Base-by-base conservation (phyloP, 2,113 vertebrate genomes). In the Serinus canaria region DNA sequence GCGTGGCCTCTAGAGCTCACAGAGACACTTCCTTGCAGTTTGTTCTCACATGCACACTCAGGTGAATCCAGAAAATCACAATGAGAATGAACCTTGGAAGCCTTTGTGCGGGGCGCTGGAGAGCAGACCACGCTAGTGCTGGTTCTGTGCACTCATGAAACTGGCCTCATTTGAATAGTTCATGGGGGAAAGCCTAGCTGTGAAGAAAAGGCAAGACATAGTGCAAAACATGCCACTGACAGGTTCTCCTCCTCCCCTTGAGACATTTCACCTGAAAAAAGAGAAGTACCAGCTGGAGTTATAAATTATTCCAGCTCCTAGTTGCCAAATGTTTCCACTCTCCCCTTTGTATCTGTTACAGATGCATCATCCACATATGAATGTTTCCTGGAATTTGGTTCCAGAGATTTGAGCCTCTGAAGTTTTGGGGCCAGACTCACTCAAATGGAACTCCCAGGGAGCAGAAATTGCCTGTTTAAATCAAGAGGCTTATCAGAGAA, bases 381-480 rank as follows among this genome's bases (percentile, higher is more conserved):
- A 88, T 53, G 80, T 95, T 96, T 95, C 92, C 94, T 94, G 96
- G 91, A 95, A 96, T 91, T 86, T 91, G 24, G 44, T 97, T 97
- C 77, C 85, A 95, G 93, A 91, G 89, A 94, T 96, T 96, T 88
- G 80, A 97, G 91, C 69, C 73, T 96, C 83, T 86, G 85, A 95
- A 95, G 94, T 86, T 95, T 83, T 93, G 83, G 69, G 82, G 77
- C 90, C 95, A 97, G 90, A 63, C 55, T 87, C 64, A 83, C 67
- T 62, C 67, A 79, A 80, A 75, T 74, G 63, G 91, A 97, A 96
- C 94, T 97, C 95, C 95, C 95, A 97, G 83, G 63, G 89, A 95
- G 95, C 37, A 92, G 84, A 80, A 95, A 91, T 89, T 95, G 50
- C 77, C 86, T 90, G 79, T 93, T 96, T 94, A 96, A 93, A 92